Conservation (phyloP, 2,797 vertebrate genomes). For the Mergus octosetaceus region DNA sequence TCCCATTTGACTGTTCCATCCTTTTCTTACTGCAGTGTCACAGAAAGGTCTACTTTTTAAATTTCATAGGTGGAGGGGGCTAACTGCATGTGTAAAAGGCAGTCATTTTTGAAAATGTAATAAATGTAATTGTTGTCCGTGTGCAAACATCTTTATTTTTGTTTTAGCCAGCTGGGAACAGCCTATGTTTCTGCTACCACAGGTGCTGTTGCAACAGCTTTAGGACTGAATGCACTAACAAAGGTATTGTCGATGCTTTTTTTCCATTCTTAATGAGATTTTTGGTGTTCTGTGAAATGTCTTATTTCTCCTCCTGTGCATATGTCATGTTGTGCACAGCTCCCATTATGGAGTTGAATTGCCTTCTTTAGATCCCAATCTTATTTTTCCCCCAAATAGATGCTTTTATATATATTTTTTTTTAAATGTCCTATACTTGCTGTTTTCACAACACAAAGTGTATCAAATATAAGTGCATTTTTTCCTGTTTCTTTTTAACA, state of each 20-base stretch:
- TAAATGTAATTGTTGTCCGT: neutral
- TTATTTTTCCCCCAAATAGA: neutral
- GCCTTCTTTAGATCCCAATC: neutral
- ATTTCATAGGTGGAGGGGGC: rapidly evolving
- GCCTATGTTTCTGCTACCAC: conserved; percentile 97
- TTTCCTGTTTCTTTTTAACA: neutral
- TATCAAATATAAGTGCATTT: neutral
- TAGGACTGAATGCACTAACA: conserved; percentile 95
- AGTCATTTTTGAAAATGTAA: neutral
- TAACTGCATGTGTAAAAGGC: neutral
- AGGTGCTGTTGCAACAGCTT: conserved; percentile 93
- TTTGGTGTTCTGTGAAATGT: neutral
- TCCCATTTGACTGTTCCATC: neutral
- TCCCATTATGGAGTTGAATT: neutral
- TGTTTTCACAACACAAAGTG: neutral
- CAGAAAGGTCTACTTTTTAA: neutral
- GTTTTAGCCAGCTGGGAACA: conserved; percentile 92
- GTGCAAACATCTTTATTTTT: conserved; percentile 63
- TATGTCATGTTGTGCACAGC: neutral
- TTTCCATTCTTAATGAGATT: neutral
- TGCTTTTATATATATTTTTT: neutral
- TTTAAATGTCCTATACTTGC: neutral
- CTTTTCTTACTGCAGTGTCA: neutral
- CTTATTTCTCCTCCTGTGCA: neutral
- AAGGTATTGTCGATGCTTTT: conserved; percentile 83